Evolutionary conservation across 2,797 vertebrate genomes (phyloP).

Genomic region (Etheostoma nigrum): DNA sequence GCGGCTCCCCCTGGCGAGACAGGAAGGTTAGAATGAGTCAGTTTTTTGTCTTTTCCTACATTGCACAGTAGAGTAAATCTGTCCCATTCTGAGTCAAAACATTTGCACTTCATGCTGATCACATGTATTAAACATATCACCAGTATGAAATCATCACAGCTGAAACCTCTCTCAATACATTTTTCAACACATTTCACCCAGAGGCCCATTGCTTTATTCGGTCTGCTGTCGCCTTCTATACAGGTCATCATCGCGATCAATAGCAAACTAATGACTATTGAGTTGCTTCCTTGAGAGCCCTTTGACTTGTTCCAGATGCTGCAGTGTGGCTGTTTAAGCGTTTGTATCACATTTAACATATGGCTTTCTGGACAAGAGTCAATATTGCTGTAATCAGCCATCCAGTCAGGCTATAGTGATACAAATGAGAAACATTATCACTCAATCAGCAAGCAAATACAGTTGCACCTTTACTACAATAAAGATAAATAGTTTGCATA

Average conservation of each 20-base stretch:
- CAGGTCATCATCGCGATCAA: constrained; percentile 57
- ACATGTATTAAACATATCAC: neutral
- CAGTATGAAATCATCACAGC: constrained; percentile 5
- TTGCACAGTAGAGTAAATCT: neutral
- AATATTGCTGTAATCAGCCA: constrained; percentile 64
- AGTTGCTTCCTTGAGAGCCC: constrained; percentile 41
- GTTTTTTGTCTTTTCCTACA: neutral
- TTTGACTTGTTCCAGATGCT: constrained; percentile 46
- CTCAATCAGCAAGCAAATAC: constrained; percentile 61
- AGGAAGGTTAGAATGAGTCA: neutral
- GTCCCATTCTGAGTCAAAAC: neutral
- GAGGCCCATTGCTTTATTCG: constrained; percentile 10
- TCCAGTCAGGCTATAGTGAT: constrained; percentile 64
- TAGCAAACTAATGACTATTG: constrained; percentile 67
- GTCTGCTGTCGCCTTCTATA: constrained; percentile 26
- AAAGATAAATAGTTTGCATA: constrained; percentile 45
- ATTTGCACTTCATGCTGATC: neutral
- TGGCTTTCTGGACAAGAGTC: constrained; percentile 57
- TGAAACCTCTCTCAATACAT: constrained; percentile 13
- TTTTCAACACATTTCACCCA: constrained; percentile 14
- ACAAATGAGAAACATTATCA: constrained; percentile 77
- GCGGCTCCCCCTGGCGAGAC: constrained; percentile 90
- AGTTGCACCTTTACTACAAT: constrained; percentile 46
- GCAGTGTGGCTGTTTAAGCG: constrained; percentile 41
- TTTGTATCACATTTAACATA: constrained; percentile 65